A percentile compares a stretch with the other conserved stretches of the same genome.
phyloP scores from a whole-genome alignment of 2,797 vertebrate species.

The Microctenopoma lineatum region DNA sequence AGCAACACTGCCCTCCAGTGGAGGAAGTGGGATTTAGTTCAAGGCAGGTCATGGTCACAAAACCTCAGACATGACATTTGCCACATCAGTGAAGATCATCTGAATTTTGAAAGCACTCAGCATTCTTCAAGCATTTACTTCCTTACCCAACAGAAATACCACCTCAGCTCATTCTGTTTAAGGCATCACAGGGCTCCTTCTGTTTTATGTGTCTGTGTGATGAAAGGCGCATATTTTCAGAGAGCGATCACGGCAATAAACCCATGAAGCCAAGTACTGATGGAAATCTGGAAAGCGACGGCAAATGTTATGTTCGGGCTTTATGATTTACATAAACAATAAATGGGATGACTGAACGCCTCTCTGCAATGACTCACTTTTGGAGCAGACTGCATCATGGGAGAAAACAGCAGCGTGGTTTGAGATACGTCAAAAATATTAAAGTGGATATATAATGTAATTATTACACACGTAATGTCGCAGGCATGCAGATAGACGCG shows the following conservation, averaged over 20 bases:
- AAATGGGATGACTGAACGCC: slow-evolving; percentile 75
- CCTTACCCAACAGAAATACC: slow-evolving; percentile 70
- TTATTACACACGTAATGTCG: slow-evolving; percentile 43
- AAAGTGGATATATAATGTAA: slow-evolving; percentile 58
- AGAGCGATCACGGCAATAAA: slow-evolving; percentile 61
- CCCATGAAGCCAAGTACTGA: slow-evolving; percentile 69
- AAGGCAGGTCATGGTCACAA: slow-evolving; percentile 46
- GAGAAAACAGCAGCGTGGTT: slow-evolving; percentile 51
- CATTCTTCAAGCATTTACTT: slow-evolving; percentile 53
- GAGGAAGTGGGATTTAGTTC: slow-evolving; percentile 33
- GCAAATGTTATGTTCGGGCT: slow-evolving; percentile 59
- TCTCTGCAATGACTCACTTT: slow-evolving; percentile 72
- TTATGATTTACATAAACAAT: slow-evolving; percentile 81
- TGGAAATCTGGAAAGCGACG: slow-evolving; percentile 71
- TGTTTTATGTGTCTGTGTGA: slow-evolving; percentile 58
- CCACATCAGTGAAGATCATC: slow-evolving; percentile 59
- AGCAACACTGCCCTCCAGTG: slow-evolving; percentile 66
- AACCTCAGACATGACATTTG: slow-evolving; percentile 59
- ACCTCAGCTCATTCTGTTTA: slow-evolving; percentile 62
- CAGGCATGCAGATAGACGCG: slow-evolving; percentile 39
- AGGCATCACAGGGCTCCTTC: slow-evolving; percentile 49
- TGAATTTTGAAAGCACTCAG: slow-evolving; percentile 43
- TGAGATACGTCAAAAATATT: slow-evolving; percentile 48
- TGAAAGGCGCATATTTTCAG: slow-evolving; percentile 70
- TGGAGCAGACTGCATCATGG: slow-evolving; percentile 63